Conservation (phyloP, 2,113 vertebrate genomes). For the Callopanchax toddi region DNA sequence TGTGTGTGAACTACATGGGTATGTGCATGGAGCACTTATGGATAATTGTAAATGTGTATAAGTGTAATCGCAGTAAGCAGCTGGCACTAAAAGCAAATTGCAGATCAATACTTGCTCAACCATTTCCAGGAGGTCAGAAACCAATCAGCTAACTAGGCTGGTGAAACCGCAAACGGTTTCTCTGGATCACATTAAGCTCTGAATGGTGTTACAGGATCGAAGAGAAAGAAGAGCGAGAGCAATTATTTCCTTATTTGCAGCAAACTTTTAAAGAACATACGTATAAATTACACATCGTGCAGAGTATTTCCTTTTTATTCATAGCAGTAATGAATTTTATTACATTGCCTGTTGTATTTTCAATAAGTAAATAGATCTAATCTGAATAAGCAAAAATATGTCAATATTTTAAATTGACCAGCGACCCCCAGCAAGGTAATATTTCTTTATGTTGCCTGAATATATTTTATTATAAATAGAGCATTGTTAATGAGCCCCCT, state of each 20-base stretch:
- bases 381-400: too few species aligned
- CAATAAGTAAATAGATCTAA: too few species aligned
- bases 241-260: not conserved
- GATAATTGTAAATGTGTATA: constrained; percentile 62
- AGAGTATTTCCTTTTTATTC: not conserved
- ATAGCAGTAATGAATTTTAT: not conserved
- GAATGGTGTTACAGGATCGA: not conserved
- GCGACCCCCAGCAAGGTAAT: too few species aligned
- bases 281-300: not conserved
- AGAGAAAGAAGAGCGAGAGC: not conserved
- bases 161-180: constrained; percentile 35
- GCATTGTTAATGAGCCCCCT: too few species aligned
- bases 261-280: not conserved
- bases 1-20: constrained; percentile 32
- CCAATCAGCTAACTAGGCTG: constrained; percentile 33
- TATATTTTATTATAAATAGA: too few species aligned
- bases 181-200: constrained; percentile 5
- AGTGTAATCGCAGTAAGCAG: constrained; percentile 57
- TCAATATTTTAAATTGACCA: too few species aligned
- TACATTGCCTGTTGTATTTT: too few species aligned
- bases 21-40: constrained; percentile 15
- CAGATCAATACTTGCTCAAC: constrained; percentile 57
- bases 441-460: too few species aligned
- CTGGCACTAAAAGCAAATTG: constrained; percentile 57
- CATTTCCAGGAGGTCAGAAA: constrained; percentile 54